Conservation (phyloP, 2,888 invertebrate genomes). For the Tholera decimalis region DNA sequence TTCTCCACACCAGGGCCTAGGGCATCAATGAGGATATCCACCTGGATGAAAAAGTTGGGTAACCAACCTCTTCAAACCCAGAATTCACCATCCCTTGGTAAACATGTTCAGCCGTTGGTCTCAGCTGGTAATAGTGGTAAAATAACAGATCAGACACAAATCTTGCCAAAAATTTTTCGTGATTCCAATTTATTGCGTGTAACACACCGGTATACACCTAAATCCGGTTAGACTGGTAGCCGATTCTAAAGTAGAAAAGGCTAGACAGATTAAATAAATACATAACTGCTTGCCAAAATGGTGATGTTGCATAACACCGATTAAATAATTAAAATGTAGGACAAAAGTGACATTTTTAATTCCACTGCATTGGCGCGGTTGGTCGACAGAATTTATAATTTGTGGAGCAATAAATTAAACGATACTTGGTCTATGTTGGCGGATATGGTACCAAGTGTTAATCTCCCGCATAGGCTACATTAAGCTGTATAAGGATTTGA, state of each 20-base stretch:
- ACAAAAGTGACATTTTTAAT: constrained; percentile 57
- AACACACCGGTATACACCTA: no score
- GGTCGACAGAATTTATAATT: constrained; percentile 51
- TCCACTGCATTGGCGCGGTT: constrained; percentile 36
- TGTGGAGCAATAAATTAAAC: constrained; percentile 29
- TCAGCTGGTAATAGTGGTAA: not conserved
- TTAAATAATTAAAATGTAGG: constrained; percentile 66
- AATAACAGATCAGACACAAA: no score
- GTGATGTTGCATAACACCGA: constrained; percentile 66
- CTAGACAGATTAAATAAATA: not conserved
- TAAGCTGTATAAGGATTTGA: not conserved
- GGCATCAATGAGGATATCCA: no score
- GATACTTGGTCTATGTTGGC: not conserved
- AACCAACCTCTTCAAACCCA: no score
- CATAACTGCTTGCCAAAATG: constrained; percentile 53
- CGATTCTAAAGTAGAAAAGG: not conserved
- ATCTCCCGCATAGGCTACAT: not conserved
- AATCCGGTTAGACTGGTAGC: no score
- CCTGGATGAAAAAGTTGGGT: no score
- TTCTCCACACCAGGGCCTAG: no score
- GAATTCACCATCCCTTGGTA: not conserved
- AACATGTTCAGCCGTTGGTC: not conserved
- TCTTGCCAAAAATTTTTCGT: no score
- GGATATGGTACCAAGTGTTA: not conserved
- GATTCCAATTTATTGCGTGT: no score